Base-by-base conservation (phyloP, 2,113 vertebrate genomes). In the Turnix velox region DNA sequence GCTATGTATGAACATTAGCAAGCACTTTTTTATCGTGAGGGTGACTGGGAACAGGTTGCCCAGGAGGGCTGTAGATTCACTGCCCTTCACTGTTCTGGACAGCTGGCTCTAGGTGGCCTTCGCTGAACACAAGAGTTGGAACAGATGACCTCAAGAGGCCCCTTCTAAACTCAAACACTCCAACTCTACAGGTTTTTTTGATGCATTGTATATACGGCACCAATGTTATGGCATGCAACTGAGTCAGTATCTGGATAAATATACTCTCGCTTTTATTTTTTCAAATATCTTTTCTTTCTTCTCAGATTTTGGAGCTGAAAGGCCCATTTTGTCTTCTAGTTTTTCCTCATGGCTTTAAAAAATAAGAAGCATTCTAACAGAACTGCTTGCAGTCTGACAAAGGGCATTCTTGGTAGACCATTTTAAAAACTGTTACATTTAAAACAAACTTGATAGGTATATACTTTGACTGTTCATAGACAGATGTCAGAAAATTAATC, bases 41-140 rank as follows among this genome's bases (percentile, higher is more conserved):
- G 23, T 49, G 18, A 48, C 23, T 6, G 18, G 30, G 23, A 37
- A 39, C 3, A 49, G 33, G 9, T 42, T 81, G 12, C 11, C 11
- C 1, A 0, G 14, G 7, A 6, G 33, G 3, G 4, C 28, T 43
- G 4, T 45, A 31, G 31, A 45, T 7, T 68, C 22, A 58, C 17
- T 28, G 39, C 65, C 4, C 20, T 18, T 42, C 9, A 19, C 27
- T 4, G 1, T n/a, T 23, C 30, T 27, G 45, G 15, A 6, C 8
- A 69, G 27, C 12, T 48, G n/a, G 14, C 12, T 71, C 6, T 18
- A 65, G 33, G 25, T 62, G 7, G 25, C 4, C 15, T 16, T 91
- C 5, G 12, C 35, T 66, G n/a, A 76, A 17, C 30, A 43, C 4
- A 7, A 6, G 4, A 1, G 3, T 45, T 58, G 23, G 12, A 55